Evolutionary conservation across 2,113 vertebrate species (phyloP), one percentile per base, ranked within the genome.

Genomic region (Sisor rabdophorus): DNA sequence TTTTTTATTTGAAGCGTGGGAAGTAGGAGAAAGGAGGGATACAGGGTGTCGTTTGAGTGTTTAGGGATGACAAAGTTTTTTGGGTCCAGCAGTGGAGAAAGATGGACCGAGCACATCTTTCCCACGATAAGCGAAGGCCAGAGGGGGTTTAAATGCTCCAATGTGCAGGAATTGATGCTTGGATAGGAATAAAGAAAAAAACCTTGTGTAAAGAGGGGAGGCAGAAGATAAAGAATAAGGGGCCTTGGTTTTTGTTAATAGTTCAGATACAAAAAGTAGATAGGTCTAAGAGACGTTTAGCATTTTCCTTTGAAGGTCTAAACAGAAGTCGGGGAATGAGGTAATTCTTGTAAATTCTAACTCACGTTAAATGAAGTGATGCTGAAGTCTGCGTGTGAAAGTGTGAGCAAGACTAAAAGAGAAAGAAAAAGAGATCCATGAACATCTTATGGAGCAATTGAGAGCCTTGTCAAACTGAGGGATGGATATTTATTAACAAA

Each of bases 1-100:
- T 89, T 86, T 36, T 91, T 92, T 91, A 91, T 91, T 91, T 92
- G 87, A 93, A 91, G 91, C 70, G 73, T 81, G 82, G 80, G 91
- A 93, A 71, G 78, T 52, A 67, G 52, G 79, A 79, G 59, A 61
- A 53, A 64, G 69, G 47, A 65, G 70, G 32, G 77, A 80, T 67
- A 48, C 70, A 77, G 75, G 79, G 77, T 81, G 92, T 92, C 92
- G 92, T 92, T 92, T 89, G 92, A 91, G 87, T 91, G 90, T 90
- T 90, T 78, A 64, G 77, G 87, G 87, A 92, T 91, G 91, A 91
- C 92, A 91, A 87, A 71, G 88, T 86, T 89, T 86, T 89, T 90
- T 89, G 84, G 88, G 73, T 79, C 83, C 71, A 74, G 55, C 56
- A 44, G 54, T 60, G 72, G 64, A 71, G 65, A 71, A 40, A 52